phyloP scores from a whole-genome alignment of 2,113 vertebrate genomes.

The Aix galericulata region DNA sequence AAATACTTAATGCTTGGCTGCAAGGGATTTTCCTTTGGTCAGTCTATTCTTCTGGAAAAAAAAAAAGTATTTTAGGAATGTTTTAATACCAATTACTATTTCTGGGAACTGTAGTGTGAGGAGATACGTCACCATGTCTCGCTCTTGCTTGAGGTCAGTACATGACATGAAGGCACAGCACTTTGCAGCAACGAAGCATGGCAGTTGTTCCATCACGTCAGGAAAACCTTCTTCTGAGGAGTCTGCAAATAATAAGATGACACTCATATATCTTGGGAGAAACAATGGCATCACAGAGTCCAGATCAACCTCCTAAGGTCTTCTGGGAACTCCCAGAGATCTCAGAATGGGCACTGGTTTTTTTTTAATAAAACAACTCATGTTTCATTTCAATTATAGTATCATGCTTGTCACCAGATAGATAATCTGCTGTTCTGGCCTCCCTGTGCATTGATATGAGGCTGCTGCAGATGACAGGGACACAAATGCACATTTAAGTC shows the following conservation, averaged over 20 bases:
- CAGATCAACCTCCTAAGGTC: neutral
- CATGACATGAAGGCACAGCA: rapidly evolving
- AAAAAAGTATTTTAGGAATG: neutral
- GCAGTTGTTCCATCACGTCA: neutral
- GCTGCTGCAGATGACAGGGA: neutral
- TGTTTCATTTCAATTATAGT: neutral
- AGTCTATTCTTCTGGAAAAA: neutral
- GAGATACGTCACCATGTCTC: neutral
- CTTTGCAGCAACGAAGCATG: no score
- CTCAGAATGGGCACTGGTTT: neutral
- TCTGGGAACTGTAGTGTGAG: neutral
- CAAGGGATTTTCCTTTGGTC: neutral
- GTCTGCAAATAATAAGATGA: neutral
- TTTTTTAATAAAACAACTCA: neutral
- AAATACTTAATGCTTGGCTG: neutral
- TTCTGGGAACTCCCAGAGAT: neutral
- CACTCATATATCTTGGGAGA: neutral
- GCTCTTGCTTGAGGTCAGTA: neutral
- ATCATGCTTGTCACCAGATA: neutral
- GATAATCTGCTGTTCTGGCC: neutral
- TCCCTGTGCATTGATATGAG: rapidly evolving
- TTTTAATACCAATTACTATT: neutral
- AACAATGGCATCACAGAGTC: neutral
- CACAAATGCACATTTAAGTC: neutral
- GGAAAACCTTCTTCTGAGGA: neutral